Evolutionary conservation across 1,140 invertebrate species (phyloP).

Genomic region (Brachystomella parvula): DNA sequence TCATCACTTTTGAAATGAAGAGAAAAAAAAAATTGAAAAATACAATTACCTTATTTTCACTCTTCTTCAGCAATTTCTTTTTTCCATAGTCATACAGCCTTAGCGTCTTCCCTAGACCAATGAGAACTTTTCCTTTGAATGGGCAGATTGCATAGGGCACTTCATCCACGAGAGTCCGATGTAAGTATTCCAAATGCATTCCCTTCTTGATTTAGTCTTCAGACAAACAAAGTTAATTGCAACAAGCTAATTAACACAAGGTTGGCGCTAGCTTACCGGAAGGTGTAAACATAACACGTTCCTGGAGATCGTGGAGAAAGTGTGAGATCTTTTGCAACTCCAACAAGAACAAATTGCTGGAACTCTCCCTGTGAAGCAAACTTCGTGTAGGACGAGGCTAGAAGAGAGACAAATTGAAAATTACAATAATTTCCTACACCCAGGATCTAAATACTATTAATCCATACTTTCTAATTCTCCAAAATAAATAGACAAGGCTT

Average conservation of each 20-base stretch:
- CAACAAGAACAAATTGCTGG: slow-evolving; percentile 69
- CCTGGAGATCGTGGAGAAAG: slow-evolving; percentile 73
- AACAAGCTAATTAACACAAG: not conserved
- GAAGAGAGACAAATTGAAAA: slow-evolving; percentile 36
- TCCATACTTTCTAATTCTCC: not conserved
- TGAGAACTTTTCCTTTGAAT: slow-evolving; percentile 84
- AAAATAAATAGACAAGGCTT: slow-evolving; percentile 10
- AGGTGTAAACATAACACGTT: slow-evolving; percentile 79
- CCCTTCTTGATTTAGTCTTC: slow-evolving; percentile 58
- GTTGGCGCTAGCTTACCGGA: slow-evolving; percentile 52
- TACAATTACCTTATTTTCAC: slow-evolving; percentile 81
- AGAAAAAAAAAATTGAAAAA: not conserved
- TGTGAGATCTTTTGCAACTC: slow-evolving; percentile 82
- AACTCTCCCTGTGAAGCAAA: slow-evolving; percentile 63
- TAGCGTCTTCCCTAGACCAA: slow-evolving; percentile 84
- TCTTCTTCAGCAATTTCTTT: slow-evolving; percentile 92
- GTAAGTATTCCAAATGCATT: slow-evolving; percentile 79
- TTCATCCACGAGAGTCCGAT: slow-evolving; percentile 91
- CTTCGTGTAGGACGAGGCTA: slow-evolving; percentile 62
- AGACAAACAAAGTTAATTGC: slow-evolving; percentile 37
- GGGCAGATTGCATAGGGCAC: slow-evolving; percentile 78
- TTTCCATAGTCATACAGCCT: slow-evolving; percentile 95
- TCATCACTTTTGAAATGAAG: slow-evolving; percentile 14
- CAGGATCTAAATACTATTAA: too few relatives aligned
- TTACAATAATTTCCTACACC: slow-evolving; percentile 10